Evolutionary conservation across 2,113 vertebrate species (phyloP), one percentile per base, ranked within the genome.

Genomic region (Amphiprion percula): DNA sequence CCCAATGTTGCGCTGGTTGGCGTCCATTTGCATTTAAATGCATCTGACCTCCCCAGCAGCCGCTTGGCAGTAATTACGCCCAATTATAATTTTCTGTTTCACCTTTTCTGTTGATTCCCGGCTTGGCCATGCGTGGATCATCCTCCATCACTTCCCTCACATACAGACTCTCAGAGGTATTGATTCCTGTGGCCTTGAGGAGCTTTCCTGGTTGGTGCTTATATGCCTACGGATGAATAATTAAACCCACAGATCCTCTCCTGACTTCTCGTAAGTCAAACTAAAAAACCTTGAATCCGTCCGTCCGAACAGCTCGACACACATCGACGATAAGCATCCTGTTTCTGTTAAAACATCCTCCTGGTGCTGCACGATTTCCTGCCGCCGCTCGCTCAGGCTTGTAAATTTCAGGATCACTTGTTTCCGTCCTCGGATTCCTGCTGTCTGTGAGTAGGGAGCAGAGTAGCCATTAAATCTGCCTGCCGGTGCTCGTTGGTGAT

Each of bases 1-100:
- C 67, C 62, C 46, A 87, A 87, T 87, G 68, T 85, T 73, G 71
- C 49, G 77, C 73, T 83, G 63, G 78, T 68, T 62, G 66, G 63
- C 78, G 1, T 9, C 50, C 59, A 93, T 93, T 92, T 93, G 91
- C 89, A 93, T 93, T 93, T 94, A 93, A 93, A 93, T 90, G 67
- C 80, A 56, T 86, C 85, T 90, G 92, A 94, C 92, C 91, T 87
- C 64, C 58, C 63, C 64, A 30, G 63, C 49, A 74, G 80, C 68
- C 8, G 75, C 52, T 67, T 82, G 83, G 68, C 80, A 68, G 79
- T 85, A 92, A 94, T 94, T 92, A 90, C 49, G 46, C 15, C 44
- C 84, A 92, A 90, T 93, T 94, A 92, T 81, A 85, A 91, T 71
- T 81, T 84, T 88, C 68, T 83, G 65, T 88, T 88, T 90, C 59